Evolutionary conservation across 1,140 invertebrate species (phyloP), one percentile per base, ranked within the genome.

Genomic region (Leptopilina boulardi): DNA sequence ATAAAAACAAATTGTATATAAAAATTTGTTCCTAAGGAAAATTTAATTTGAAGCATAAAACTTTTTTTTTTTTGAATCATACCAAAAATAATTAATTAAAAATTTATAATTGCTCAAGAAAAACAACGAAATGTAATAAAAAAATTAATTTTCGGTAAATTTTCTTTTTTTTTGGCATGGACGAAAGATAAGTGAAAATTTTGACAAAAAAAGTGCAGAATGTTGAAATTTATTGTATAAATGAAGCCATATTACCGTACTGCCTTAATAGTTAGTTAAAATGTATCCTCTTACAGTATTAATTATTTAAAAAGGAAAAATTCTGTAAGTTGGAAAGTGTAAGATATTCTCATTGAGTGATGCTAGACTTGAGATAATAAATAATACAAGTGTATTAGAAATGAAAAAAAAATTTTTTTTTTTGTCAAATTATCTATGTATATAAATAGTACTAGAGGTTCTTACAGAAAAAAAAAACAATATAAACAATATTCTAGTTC

Each of bases 211-310:
- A 70, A 5, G 5, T 42, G n/a, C 26, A 18, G 18, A 41, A 42
- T 21, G 73, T 81, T 38, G 3, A 66, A 66, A 30, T 66, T 66
- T 5, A 84, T 26, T 34, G 34, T 38, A 38, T 77, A 82, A 84
- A 84, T 80, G 56, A 83, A 86, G 83, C 84, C 83, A 88, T 82
- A 88, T 86, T 88, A 82, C 87, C 87, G 83, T 87, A 89, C 85
- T 89, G 87, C 87, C 87, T 89, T 89, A 89, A 87, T 87, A 88
- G 85, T 87, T 66, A 81, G 84, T 83, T 86, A 86, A 85, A 84
- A 80, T 81, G 21, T 51, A 77, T 78, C 70, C 23, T 66, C 71
- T 23, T 80, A 73, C 73, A 70, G 13, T 70, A 74, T 76, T 70
- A 79, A 70, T 76, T 76, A 76, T 76, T 76, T n/a, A n/a, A n/a